These are phyloP conservation scores for Mus spicilegus DNA, from an alignment of 2,113 vertebrate genomes.

Conservation along the genomic window DNA sequence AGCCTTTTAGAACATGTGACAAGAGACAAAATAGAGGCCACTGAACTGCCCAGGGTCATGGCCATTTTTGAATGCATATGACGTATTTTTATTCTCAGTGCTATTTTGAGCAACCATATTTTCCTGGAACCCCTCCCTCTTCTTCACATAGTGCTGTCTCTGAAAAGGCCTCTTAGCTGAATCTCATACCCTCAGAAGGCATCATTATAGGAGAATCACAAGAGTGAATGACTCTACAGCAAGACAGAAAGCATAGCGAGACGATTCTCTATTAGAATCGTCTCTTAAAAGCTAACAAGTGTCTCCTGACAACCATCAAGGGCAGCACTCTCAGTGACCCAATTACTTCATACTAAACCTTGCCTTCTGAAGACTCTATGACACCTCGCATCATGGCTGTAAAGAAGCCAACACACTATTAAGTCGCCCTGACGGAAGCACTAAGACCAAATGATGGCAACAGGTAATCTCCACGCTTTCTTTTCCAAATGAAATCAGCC, in stretches of 20 bases:
- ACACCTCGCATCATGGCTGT: neutral
- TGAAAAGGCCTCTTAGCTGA: neutral
- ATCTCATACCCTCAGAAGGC: neutral
- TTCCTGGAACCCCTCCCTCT: neutral
- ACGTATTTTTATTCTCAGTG: neutral
- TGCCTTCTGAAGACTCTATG: neutral
- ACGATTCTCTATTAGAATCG: neutral
- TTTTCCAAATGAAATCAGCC: neutral
- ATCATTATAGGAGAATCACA: neutral
- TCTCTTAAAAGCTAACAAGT: too few species aligned
- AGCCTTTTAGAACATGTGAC: slow-evolving; percentile 6
- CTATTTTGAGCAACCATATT: slow-evolving; percentile 1
- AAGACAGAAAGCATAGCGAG: neutral
- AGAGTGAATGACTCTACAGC: neutral
- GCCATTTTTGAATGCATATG: neutral
- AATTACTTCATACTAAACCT: neutral
- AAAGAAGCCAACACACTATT: neutral
- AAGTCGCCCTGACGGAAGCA: neutral
- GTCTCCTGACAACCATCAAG: neutral
- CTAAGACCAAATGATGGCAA: neutral
- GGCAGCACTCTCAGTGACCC: neutral
- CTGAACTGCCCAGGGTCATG: neutral
- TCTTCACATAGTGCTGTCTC: neutral
- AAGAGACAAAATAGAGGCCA: neutral
- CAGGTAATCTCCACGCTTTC: neutral